These are phyloP conservation scores for Trichechus manatus DNA, from an alignment of 2,113 vertebrate species.

Conservation along the genomic window DNA sequence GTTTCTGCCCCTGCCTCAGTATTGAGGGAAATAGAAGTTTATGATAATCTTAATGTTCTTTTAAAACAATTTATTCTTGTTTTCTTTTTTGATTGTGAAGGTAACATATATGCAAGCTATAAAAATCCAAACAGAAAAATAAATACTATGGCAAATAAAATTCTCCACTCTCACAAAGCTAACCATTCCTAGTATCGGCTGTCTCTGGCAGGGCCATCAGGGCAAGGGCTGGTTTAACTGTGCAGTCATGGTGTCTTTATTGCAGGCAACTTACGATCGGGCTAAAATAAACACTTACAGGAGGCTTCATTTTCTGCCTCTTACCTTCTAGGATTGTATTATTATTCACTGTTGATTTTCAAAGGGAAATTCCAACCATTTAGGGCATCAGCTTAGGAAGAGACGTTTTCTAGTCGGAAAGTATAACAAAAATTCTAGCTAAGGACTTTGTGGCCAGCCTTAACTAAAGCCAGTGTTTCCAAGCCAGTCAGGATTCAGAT, in stretches of 20 bases:
- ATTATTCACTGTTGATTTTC: not conserved
- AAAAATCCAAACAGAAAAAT: not conserved
- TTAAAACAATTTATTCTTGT: not conserved
- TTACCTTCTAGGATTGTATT: not conserved
- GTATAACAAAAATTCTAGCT: not conserved
- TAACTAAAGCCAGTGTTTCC: not conserved
- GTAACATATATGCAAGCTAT: not conserved
- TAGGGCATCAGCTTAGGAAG: not conserved
- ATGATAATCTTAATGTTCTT: not conserved
- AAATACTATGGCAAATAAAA: not conserved
- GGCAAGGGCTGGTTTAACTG: rapidly evolving
- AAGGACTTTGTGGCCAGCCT: not conserved
- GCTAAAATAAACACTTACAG: not conserved
- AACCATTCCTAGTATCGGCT: too few species aligned
- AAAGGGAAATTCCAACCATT: not conserved
- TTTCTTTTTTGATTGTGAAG: not conserved
- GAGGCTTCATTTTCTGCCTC: not conserved
- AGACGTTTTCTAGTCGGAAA: conserved; percentile 22
- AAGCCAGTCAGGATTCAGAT: not conserved
- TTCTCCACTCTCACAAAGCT: not conserved
- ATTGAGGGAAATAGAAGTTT: rapidly evolving
- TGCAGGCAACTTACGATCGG: not conserved
- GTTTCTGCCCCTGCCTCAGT: not conserved
- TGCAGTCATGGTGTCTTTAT: too few species aligned
- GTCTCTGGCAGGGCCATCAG: not conserved